Percentiles rank a stretch among this genome's conserved stretches.
These are phyloP conservation scores for Teleogryllus oceanicus DNA, from an alignment of 2,888 invertebrate species.

Conservation along the genomic window DNA sequence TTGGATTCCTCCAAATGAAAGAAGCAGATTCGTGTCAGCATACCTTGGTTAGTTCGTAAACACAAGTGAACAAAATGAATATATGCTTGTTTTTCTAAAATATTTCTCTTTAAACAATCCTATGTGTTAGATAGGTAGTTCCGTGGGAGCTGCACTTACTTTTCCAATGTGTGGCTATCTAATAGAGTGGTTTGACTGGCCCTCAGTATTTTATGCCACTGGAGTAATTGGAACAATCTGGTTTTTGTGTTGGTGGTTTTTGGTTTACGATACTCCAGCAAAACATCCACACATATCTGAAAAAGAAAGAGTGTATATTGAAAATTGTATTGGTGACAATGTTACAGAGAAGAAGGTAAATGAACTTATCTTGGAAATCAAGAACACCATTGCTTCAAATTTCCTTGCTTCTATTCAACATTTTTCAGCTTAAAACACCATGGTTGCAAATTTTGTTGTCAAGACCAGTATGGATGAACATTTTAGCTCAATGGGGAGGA, in stretches of 20 bases:
- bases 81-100: too few relatives aligned
- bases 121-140: constrained; percentile 51
- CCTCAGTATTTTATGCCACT: constrained; percentile 65
- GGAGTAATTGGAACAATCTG: constrained; percentile 61
- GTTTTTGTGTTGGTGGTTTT: constrained; percentile 60
- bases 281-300: constrained; percentile 62
- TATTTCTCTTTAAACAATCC: not conserved
- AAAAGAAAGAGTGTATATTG: constrained; percentile 58
- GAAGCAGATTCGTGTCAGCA: constrained; percentile 66
- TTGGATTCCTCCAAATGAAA: constrained; percentile 79
- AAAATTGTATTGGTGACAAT: constrained; percentile 53
- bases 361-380: constrained; percentile 42
- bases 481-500: constrained; percentile 62
- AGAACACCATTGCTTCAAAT: constrained; percentile 62
- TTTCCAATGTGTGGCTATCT: constrained; percentile 68
- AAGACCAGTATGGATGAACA: constrained; percentile 60
- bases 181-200: constrained; percentile 65
- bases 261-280: constrained; percentile 62
- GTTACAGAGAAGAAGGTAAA: constrained; percentile 45
- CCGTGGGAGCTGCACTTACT: constrained; percentile 63
- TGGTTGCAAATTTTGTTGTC: constrained; percentile 61
- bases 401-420: constrained; percentile 43
- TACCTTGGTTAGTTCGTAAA: constrained; percentile 51
- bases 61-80: too few relatives aligned
- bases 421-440: constrained; percentile 53